Conservation (phyloP, 2,797 vertebrate species). For the Sebastes itinus region DNA sequence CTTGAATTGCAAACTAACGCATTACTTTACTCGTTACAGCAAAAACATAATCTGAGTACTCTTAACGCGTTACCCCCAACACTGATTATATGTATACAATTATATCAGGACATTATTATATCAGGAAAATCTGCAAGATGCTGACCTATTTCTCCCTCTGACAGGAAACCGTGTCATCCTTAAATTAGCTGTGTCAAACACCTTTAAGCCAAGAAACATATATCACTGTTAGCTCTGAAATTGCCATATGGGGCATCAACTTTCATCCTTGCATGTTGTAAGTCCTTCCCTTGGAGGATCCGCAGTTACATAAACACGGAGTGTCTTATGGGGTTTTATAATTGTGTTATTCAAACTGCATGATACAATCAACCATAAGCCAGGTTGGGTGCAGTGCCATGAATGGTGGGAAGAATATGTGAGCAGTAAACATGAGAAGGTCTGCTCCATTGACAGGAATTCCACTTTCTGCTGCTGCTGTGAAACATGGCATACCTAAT, state of each 20-base stretch:
- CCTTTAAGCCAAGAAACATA: conserved; percentile 40
- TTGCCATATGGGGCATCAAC: conserved; percentile 50
- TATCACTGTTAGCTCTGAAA: conserved; percentile 36
- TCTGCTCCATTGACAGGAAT: conserved; percentile 73
- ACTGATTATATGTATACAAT: neutral
- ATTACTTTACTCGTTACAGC: neutral
- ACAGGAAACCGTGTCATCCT: conserved; percentile 22
- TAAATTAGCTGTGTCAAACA: conserved; percentile 40
- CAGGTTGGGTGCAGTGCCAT: conserved; percentile 45
- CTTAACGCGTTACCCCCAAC: neutral
- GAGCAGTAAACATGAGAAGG: conserved; percentile 72
- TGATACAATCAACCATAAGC: conserved; percentile 65
- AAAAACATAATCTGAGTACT: neutral
- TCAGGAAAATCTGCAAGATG: neutral
- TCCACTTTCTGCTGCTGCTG: conserved; percentile 75
- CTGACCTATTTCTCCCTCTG: neutral
- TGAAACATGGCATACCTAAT: conserved; percentile 81
- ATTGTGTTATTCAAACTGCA: conserved; percentile 66
- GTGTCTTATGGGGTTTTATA: conserved; percentile 63
- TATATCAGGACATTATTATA: neutral
- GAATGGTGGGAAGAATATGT: conserved; percentile 53
- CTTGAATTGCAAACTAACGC: neutral
- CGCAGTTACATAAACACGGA: conserved; percentile 60
- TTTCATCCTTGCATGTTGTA: conserved; percentile 50
- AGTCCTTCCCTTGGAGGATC: conserved; percentile 52